Percentiles rank a stretch among this genome's conserved stretches.
phyloP scores from a whole-genome alignment of 2,797 vertebrate species.

The Coregonus ussuriensis region DNA sequence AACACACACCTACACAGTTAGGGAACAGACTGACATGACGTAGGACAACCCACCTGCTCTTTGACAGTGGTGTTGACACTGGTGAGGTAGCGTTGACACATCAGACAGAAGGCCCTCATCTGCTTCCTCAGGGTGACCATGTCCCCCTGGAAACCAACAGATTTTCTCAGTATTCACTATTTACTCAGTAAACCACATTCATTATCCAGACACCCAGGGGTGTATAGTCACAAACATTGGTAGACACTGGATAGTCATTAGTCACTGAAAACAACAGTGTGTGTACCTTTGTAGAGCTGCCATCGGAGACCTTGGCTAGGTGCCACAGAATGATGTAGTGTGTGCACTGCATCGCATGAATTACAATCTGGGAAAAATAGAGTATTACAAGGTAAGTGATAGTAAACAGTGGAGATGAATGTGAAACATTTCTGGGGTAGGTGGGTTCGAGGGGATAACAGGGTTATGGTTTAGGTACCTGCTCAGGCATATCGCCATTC shows the following conservation, averaged over 20 bases:
- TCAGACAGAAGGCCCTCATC: slow-evolving; percentile 98
- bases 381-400: not conserved
- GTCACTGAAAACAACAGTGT: not conserved
- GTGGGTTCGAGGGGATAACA: not conserved
- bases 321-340: slow-evolving; percentile 99
- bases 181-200: not conserved
- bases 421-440: not conserved
- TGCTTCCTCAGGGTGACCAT: slow-evolving; percentile 94
- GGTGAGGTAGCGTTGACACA: slow-evolving; percentile 98
- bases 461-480: slow-evolving; percentile 73
- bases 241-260: not conserved
- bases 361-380: slow-evolving; percentile 86
- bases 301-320: slow-evolving; percentile 94
- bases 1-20: not conserved
- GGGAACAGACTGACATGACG: not conserved
- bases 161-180: not conserved
- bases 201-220: not conserved
- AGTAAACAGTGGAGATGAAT: not conserved
- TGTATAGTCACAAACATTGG: not conserved
- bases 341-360: slow-evolving; percentile 98
- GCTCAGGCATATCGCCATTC: slow-evolving; percentile 99
- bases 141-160: slow-evolving; percentile 81
- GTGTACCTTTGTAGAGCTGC: slow-evolving; percentile 90
- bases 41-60: slow-evolving; percentile 84
- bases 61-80: slow-evolving; percentile 99